phyloP scores from a whole-genome alignment of 2,113 vertebrate species.

The Propithecus coquereli region DNA sequence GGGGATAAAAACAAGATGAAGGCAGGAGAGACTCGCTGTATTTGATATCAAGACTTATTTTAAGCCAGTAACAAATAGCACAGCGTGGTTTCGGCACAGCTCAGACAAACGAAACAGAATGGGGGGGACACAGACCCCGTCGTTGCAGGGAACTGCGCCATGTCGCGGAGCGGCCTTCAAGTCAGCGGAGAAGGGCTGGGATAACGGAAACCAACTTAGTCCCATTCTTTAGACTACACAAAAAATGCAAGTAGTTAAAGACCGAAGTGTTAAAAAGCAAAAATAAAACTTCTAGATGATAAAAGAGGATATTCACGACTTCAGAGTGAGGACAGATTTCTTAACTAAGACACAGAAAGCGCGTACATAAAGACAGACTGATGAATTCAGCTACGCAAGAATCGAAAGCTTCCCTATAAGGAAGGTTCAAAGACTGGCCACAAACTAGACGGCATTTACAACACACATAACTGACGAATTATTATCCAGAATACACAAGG shows the following conservation, averaged over 20 bases:
- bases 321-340: neutral
- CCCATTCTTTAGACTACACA: too few relatives aligned
- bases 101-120: too few relatives aligned
- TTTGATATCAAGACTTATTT: neutral
- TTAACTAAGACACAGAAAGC: neutral
- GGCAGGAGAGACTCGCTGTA: rapidly evolving
- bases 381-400: neutral
- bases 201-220: neutral
- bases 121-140: rapidly evolving
- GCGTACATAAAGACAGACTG: neutral
- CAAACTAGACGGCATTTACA: neutral
- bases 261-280: neutral
- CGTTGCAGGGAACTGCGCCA: rapidly evolving
- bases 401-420: neutral
- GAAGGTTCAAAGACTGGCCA: neutral
- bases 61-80: rapidly evolving
- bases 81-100: too few relatives aligned
- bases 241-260: neutral
- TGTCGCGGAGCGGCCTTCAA: rapidly evolving
- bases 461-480: neutral
- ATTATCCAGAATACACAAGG: neutral
- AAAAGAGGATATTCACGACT: neutral
- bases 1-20: neutral
- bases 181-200: rapidly evolving
- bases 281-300: neutral